phyloP scores from a whole-genome alignment of 2,888 invertebrate genomes.

The Ptilodon capucinus region DNA sequence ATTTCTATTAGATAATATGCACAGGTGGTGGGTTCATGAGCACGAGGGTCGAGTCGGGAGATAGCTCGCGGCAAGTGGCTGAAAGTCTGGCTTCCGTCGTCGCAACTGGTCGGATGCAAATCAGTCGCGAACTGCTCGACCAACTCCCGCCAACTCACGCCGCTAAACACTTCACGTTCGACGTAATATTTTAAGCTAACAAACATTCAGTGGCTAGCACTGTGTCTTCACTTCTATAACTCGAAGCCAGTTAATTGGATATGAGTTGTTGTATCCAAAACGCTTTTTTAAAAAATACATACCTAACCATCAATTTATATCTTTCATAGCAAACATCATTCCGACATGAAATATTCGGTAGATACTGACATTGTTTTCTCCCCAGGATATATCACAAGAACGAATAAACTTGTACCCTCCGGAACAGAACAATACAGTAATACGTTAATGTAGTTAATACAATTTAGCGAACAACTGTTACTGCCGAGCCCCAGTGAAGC shows the following conservation, averaged over 20 bases:
- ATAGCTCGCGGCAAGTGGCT: not conserved
- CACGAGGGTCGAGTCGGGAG: conserved; percentile 1
- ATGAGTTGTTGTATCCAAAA: too few relatives aligned
- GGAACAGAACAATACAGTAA: not conserved
- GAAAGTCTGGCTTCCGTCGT: not conserved
- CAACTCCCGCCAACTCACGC: not conserved
- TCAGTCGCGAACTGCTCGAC: not conserved
- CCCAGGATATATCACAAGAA: not conserved
- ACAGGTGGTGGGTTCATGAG: conserved; percentile 1
- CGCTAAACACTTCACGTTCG: not conserved
- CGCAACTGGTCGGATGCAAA: conserved; percentile 4
- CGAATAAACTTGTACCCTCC: not conserved
- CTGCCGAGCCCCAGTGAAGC: not conserved
- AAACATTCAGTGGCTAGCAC: too few relatives aligned
- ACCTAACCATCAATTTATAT: too few relatives aligned
- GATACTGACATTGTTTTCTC: not conserved
- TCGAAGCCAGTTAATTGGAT: too few relatives aligned
- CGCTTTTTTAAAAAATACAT: too few relatives aligned
- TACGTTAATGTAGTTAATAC: not conserved
- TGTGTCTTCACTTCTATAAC: too few relatives aligned
- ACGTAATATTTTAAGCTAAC: not conserved
- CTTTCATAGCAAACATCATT: not conserved
- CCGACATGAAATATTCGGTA: not conserved
- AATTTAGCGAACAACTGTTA: not conserved
- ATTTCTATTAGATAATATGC: not conserved